These are phyloP conservation scores for Diorhabda carinulata DNA, from an alignment of 1,140 invertebrate species.

Conservation along the genomic window DNA sequence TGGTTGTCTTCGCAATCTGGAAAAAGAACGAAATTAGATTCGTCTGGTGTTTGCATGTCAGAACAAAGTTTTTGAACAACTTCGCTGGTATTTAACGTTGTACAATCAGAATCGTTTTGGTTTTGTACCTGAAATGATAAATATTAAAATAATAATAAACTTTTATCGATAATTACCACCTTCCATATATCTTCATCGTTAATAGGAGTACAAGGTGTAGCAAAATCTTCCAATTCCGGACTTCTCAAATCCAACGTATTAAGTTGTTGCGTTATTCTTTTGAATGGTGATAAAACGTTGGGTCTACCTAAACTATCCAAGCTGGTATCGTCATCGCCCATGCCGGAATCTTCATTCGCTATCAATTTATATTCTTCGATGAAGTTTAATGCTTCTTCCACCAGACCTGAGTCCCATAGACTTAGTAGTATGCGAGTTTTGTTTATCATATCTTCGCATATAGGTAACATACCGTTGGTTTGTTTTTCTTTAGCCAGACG, in stretches of 20 bases:
- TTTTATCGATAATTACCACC: slow-evolving; percentile 15
- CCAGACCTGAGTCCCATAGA: slow-evolving; percentile 76
- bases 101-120: slow-evolving; percentile 3
- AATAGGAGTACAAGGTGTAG: slow-evolving; percentile 62
- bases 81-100: slow-evolving; percentile 42
- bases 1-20: slow-evolving; percentile 45
- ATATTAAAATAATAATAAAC: background rate
- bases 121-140: background rate
- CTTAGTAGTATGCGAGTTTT: slow-evolving; percentile 74
- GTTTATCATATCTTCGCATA: slow-evolving; percentile 74
- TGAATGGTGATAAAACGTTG: slow-evolving; percentile 65
- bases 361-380: slow-evolving; percentile 70
- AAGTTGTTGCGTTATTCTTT: slow-evolving; percentile 72
- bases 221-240: slow-evolving; percentile 69
- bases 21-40: slow-evolving; percentile 50
- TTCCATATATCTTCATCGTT: slow-evolving; percentile 58
- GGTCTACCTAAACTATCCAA: slow-evolving; percentile 31
- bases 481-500: slow-evolving; percentile 68
- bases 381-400: slow-evolving; percentile 79
- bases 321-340: slow-evolving; percentile 42
- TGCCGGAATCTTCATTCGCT: slow-evolving; percentile 47
- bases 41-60: slow-evolving; percentile 41
- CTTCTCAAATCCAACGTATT: slow-evolving; percentile 64
- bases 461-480: slow-evolving; percentile 67
- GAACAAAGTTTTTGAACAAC: slow-evolving; percentile 43